Base-by-base conservation (phyloP, 2,113 vertebrate species). In the Hypomesus transpacificus region DNA sequence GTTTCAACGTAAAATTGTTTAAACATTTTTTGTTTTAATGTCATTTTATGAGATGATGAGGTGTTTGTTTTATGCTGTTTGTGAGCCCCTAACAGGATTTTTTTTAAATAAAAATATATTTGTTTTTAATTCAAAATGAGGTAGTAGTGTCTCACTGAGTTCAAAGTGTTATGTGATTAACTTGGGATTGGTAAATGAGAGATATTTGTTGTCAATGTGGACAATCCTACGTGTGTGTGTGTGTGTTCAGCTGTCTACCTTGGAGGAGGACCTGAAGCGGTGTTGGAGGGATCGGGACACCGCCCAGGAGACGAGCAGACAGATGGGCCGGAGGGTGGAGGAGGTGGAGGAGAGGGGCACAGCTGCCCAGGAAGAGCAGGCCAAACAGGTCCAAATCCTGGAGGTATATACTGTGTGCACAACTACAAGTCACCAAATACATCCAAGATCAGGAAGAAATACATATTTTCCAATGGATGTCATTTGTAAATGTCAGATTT, bases 231-330 rank as follows among this genome's bases (percentile, higher is more conserved):
- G 71, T 73, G 64, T 73, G 62, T 56, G 64, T 71, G 31, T 62
- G 68, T 83, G 61, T 11, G 80, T 89, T 64, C 82, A 99, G 97
- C 84, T 96, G 76, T 90, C 87, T 63, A 85, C 90, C 70, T 88
- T 96, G 92, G 94, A 96, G 81, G 95, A 96, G 61, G 92, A 95
- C 78, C 82, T 98, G 80, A 91, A 82, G 60, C 89, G 85, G 80
- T 87, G 94, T 88, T 90, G 89, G 82, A 83, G 88, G 77, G 94
- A 95, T 72, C 93, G 94, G 76, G 92, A 96, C 52, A 94, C 96
- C 79, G 92, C 92, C 0, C 84, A 94, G 86, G 88, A 86, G 1
- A 95, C 92, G 82, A 91, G 90, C 73, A 91, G 90, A 74, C 88
- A 95, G 82, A 85, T 98, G 83, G 94, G 96, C 84, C 92, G 93